Percentiles rank a stretch among this genome's conserved stretches.
Conservation (phyloP, 2,113 vertebrate species). For the Carassius gibelio region DNA sequence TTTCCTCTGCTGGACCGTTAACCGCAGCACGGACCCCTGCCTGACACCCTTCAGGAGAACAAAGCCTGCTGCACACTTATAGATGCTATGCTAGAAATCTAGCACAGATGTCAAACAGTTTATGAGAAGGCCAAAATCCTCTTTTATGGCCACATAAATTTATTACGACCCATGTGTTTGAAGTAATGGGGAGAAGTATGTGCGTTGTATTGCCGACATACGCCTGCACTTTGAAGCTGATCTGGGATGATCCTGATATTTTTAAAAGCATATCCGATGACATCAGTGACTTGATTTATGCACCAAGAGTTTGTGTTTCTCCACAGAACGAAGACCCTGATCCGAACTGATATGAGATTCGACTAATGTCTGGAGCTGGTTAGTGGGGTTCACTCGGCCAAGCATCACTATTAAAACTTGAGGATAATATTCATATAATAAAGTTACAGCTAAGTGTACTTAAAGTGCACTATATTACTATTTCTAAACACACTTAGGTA, state of each 20-base stretch:
- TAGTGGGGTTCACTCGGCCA: background rate
- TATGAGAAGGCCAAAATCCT: conserved; percentile 58
- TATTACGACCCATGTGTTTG: conserved; percentile 67
- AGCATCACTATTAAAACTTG: background rate
- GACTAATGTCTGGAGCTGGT: background rate
- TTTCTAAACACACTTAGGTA: background rate
- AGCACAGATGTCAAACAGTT: conserved; percentile 71
- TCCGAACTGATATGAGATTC: background rate
- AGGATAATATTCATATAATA: background rate
- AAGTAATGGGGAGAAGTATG: conserved; percentile 55
- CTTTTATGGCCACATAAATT: conserved; percentile 73
- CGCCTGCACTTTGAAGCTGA: conserved; percentile 61
- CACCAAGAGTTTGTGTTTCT: conserved; percentile 6
- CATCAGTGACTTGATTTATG: conserved; percentile 41
- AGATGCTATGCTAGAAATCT: conserved; percentile 67
- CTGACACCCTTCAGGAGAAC: conserved; percentile 65
- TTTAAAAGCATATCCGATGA: conserved; percentile 40
- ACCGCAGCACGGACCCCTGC: conserved; percentile 53
- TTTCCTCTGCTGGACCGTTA: conserved; percentile 51
- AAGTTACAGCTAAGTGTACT: no score
- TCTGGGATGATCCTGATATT: conserved; percentile 34
- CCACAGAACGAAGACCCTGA: background rate
- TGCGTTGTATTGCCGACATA: conserved; percentile 52
- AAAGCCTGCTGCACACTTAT: conserved; percentile 68
- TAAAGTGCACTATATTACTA: no score